These are phyloP conservation scores for Epizoanthus stellaris DNA, from an alignment of 92 coral and sea anemone genomes.

Conservation along the genomic window DNA sequence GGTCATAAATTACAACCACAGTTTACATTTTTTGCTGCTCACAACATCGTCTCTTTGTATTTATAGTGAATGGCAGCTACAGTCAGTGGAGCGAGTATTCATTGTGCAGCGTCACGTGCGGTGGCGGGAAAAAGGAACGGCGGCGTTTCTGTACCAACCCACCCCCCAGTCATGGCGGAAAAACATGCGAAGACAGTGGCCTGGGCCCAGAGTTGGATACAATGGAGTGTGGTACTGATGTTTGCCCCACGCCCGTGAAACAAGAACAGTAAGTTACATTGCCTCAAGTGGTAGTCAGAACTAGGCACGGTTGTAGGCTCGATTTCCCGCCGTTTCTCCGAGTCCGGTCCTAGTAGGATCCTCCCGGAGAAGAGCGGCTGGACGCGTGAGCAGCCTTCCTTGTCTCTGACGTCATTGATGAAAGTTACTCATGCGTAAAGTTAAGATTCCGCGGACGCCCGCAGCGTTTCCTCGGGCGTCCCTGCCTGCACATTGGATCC, in stretches of 20 bases:
- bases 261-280: not conserved
- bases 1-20: too few relatives aligned
- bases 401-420: too few relatives aligned
- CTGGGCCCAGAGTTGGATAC: slow-evolving; percentile 35
- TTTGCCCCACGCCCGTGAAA: slow-evolving; percentile 28
- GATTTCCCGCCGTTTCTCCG: too few relatives aligned
- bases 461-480: too few relatives aligned
- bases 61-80: slow-evolving; percentile 8
- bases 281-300: too few relatives aligned
- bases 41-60: not conserved
- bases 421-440: too few relatives aligned
- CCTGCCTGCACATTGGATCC: too few relatives aligned
- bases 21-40: not conserved
- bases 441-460: too few relatives aligned
- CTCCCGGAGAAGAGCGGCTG: too few relatives aligned
- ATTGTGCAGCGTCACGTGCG: slow-evolving; percentile 25
- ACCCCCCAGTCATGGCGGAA: slow-evolving; percentile 48
- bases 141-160: slow-evolving; percentile 55
- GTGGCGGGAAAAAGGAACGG: slow-evolving; percentile 5
- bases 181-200: slow-evolving; percentile 26
- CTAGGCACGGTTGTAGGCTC: too few relatives aligned
- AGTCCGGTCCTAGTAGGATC: too few relatives aligned
- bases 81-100: slow-evolving; percentile 23
- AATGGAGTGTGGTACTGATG: slow-evolving; percentile 7
- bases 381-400: too few relatives aligned